Evolutionary conservation across 2,797 vertebrate genomes (phyloP), one percentile per base, ranked within the genome.

Genomic region (Leptatherina wallacei): DNA sequence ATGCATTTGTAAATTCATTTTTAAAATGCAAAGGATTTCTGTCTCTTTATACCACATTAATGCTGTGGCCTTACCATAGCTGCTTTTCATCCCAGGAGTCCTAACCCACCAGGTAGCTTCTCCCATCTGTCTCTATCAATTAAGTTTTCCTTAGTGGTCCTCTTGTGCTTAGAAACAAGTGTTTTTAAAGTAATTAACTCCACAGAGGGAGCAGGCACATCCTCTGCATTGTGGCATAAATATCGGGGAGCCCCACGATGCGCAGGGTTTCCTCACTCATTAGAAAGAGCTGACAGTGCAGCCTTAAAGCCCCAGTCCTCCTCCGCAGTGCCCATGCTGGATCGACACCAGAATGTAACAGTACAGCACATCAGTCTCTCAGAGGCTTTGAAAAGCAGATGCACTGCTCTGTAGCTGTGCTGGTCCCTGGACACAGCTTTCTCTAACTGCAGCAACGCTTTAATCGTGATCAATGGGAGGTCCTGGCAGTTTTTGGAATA

Each of bases 211-310:
- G 38, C 54, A 47, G 67, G 52, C 73, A 79, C 74, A 80, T 74
- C 79, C 74, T 69, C 83, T 71, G 82, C 82, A 89, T 72, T 75
- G 83, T 87, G 85, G 82, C 77, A 88, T 82, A 82, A 87, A 81
- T 79, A 82, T 66, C 62, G 74, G 83, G 85, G 85, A 91, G 77
- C 74, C 88, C 86, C 73, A 47, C 65, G 59, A 90, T 89, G 69
- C 80, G 64, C 82, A 90, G 88, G 83, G 81, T 85, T 85, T 87
- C 84, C 85, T 87, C 2, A 60, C 86, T 92, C 87, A 90, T 92
- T 91, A 91, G 63, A 91, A 91, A 91, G 74, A 87, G 92, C 91
- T 93, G 92, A 93, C 85, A 36, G 65, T 83, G 88, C 91, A 88
- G 81, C 80, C 64, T 71, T 55, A 68, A 81, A 83, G 79, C 81